These are phyloP conservation scores for Sinonovacula constricta DNA, from an alignment of 1,140 invertebrate genomes.

Conservation along the genomic window DNA sequence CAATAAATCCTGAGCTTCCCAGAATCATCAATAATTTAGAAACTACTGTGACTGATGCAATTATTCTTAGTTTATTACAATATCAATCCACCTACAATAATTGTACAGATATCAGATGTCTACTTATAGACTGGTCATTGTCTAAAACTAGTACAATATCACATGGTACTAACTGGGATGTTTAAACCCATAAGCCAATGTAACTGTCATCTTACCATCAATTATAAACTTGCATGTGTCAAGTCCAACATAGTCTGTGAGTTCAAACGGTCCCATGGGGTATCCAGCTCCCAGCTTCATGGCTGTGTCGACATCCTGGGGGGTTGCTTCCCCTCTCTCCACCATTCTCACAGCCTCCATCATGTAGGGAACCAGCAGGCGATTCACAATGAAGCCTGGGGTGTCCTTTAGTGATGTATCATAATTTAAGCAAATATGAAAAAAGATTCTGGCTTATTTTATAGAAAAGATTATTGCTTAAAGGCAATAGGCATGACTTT, in stretches of 20 bases:
- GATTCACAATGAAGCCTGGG: conserved; percentile 92
- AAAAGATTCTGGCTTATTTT: too few species aligned
- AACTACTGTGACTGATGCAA: too few species aligned
- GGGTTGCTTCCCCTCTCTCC: conserved; percentile 88
- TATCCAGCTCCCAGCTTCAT: conserved; percentile 92
- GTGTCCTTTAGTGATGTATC: conserved; percentile 83
- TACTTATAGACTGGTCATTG: not conserved
- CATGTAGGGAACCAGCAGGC: conserved; percentile 88
- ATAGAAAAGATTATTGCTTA: too few species aligned
- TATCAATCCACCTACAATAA: too few species aligned
- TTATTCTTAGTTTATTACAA: too few species aligned
- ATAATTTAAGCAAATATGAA: too few species aligned
- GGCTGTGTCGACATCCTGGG: conserved; percentile 88
- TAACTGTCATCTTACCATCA: conserved; percentile 80
- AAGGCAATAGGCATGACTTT: too few species aligned
- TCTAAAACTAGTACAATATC: not conserved
- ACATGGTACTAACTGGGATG: not conserved
- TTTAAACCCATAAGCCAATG: too few species aligned
- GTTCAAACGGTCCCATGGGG: conserved; percentile 92
- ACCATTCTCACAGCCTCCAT: conserved; percentile 87
- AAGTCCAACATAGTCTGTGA: conserved; percentile 89
- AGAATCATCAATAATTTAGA: too few species aligned
- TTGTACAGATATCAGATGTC: not conserved
- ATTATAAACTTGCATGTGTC: conserved; percentile 83
- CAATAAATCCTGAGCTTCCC: too few species aligned